Evolutionary conservation across 2,113 vertebrate genomes (phyloP).

Genomic region (Vulpes ferrilata): DNA sequence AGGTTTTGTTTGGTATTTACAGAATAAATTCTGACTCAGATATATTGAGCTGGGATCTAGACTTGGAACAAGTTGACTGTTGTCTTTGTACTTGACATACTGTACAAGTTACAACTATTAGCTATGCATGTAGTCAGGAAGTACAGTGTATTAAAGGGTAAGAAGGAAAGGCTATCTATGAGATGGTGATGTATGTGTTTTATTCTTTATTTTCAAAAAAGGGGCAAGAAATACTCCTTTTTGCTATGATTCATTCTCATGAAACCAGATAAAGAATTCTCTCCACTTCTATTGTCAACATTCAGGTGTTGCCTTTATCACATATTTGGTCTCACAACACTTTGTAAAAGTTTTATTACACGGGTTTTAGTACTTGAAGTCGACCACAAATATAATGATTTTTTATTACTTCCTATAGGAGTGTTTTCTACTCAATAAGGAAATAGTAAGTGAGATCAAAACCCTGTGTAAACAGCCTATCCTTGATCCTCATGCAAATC

Average conservation of each 20-base stretch:
- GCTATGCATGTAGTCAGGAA: background rate
- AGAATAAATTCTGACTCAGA: background rate
- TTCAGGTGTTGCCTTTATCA: background rate
- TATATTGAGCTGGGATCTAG: background rate
- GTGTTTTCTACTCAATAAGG: constrained; percentile 32
- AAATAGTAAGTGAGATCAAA: constrained; percentile 35
- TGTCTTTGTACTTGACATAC: background rate
- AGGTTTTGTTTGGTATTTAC: background rate
- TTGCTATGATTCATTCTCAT: constrained; percentile 22
- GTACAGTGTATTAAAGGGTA: background rate
- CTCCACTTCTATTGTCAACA: background rate
- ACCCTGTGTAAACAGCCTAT: background rate
- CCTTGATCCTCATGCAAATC: background rate
- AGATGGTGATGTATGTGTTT: constrained; percentile 3
- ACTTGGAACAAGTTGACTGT: background rate
- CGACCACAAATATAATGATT: constrained; percentile 37
- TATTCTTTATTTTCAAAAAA: background rate
- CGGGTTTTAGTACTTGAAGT: constrained; percentile 50
- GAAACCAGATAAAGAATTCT: constrained; percentile 32
- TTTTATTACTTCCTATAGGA: background rate
- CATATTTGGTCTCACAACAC: background rate
- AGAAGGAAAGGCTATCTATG: background rate
- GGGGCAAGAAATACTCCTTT: background rate
- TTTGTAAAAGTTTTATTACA: constrained; percentile 47
- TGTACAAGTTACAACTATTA: background rate